phyloP scores from a whole-genome alignment of 2,797 vertebrate genomes.

The Distichodus sexfasciatus region DNA sequence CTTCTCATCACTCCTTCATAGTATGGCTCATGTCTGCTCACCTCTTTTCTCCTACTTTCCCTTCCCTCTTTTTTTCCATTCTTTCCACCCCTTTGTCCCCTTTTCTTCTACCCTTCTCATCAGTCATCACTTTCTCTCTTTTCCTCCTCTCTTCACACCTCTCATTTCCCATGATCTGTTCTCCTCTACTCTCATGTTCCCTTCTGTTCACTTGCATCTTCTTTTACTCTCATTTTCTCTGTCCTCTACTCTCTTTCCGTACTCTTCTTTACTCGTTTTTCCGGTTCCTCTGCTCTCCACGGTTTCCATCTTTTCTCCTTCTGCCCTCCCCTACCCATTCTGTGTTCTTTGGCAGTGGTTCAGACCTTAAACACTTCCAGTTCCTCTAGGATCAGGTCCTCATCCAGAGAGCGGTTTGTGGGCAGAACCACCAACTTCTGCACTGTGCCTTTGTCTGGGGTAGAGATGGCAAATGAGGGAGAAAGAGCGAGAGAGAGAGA shows the following conservation, averaged over 20 bases:
- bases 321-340: too few species aligned
- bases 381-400: conserved; percentile 96
- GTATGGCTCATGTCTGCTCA: too few species aligned
- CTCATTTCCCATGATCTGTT: not conserved
- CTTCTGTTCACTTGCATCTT: too few species aligned
- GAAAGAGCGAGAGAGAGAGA: conserved; percentile 20
- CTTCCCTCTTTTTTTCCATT: not conserved
- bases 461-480: not conserved
- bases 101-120: not conserved
- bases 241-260: too few species aligned
- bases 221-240: too few species aligned
- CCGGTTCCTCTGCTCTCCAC: too few species aligned
- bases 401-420: conserved; percentile 82
- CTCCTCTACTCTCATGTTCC: too few species aligned
- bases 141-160: conserved; percentile 46
- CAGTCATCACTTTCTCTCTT: not conserved
- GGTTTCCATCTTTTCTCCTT: conserved; percentile 57
- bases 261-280: too few species aligned
- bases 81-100: not conserved
- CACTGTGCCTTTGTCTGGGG: conserved; percentile 88
- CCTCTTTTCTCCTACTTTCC: not conserved
- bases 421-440: conserved; percentile 96
- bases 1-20: too few species aligned
- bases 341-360: conserved; percentile 31
- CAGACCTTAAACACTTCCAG: conserved; percentile 96